These are phyloP conservation scores for Percopsis omiscomaycus DNA, from an alignment of 2,797 vertebrate genomes.

Conservation along the genomic window DNA sequence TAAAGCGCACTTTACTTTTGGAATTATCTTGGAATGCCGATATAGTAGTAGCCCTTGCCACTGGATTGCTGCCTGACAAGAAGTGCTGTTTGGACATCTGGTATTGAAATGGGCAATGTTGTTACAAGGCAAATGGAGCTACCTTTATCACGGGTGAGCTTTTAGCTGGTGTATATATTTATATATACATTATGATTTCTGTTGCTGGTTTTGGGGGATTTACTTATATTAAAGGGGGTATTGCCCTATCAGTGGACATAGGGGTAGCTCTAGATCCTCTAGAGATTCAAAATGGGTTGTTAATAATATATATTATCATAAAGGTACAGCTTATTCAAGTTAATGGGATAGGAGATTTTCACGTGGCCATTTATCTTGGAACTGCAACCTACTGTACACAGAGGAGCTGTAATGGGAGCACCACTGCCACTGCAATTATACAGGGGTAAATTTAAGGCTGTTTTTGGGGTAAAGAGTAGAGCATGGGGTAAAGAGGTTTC, in stretches of 20 bases:
- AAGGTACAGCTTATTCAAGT: constrained; percentile 45
- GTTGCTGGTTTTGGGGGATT: constrained; percentile 69
- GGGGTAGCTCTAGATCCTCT: constrained; percentile 36
- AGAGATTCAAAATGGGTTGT: constrained; percentile 21
- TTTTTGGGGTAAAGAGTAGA: constrained; percentile 34
- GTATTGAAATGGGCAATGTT: constrained; percentile 39
- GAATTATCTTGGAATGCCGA: constrained; percentile 72
- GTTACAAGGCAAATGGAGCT: constrained; percentile 66
- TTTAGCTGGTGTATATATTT: constrained; percentile 64
- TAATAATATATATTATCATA: constrained; percentile 27
- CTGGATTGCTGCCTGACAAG: constrained; percentile 57
- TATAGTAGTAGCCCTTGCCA: constrained; percentile 66
- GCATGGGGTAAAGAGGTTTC: constrained; percentile 30
- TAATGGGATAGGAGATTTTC: constrained; percentile 3
- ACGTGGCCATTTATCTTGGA: constrained; percentile 25
- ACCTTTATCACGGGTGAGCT: constrained; percentile 63
- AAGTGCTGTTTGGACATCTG: constrained; percentile 56
- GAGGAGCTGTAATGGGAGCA: not conserved
- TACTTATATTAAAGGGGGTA: constrained; percentile 44
- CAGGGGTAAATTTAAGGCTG: constrained; percentile 58
- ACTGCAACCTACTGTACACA: constrained; percentile 14
- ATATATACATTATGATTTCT: constrained; percentile 20
- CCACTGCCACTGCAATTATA: not conserved
- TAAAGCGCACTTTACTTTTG: constrained; percentile 50
- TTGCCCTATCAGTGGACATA: constrained; percentile 47